phyloP scores from a whole-genome alignment of 2,113 vertebrate genomes.

The Petroica traversi region DNA sequence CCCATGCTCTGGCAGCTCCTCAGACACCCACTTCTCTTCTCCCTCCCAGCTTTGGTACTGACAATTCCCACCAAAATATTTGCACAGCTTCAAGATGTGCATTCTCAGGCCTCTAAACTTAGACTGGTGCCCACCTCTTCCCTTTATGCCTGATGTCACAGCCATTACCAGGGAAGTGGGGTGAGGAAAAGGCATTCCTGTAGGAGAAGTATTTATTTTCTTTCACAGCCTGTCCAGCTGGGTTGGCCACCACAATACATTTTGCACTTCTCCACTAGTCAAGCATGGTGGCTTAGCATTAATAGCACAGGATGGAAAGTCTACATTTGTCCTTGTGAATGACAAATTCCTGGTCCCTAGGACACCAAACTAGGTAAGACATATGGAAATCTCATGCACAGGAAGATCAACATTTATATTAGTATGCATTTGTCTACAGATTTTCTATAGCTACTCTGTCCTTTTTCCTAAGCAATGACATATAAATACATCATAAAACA shows the following conservation, averaged over 20 bases:
- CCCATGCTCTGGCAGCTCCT: background rate
- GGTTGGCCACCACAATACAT: background rate
- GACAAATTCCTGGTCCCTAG: background rate
- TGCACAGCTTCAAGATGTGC: background rate
- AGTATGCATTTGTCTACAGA: background rate
- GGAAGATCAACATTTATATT: constrained; percentile 10
- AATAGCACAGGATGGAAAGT: constrained; percentile 6
- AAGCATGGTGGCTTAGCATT: constrained; percentile 20
- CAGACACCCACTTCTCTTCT: background rate
- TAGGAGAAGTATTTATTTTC: constrained; percentile 10
- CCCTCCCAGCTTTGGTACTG: background rate
- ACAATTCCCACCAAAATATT: background rate
- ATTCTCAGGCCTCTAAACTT: background rate
- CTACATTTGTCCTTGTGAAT: constrained; percentile 27
- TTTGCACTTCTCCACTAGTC: constrained; percentile 3
- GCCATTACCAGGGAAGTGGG: background rate
- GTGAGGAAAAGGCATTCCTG: background rate
- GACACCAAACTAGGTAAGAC: background rate
- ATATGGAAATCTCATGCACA: background rate
- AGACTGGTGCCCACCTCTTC: background rate
- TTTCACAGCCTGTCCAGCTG: background rate
- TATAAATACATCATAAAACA: background rate
- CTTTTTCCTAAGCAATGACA: constrained; percentile 2
- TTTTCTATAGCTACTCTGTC: background rate
- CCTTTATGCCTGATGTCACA: background rate